Percentiles rank a stretch among this genome's conserved stretches.
phyloP scores from a whole-genome alignment of 2,797 vertebrate genomes.

The Cirrhinus mrigala region DNA sequence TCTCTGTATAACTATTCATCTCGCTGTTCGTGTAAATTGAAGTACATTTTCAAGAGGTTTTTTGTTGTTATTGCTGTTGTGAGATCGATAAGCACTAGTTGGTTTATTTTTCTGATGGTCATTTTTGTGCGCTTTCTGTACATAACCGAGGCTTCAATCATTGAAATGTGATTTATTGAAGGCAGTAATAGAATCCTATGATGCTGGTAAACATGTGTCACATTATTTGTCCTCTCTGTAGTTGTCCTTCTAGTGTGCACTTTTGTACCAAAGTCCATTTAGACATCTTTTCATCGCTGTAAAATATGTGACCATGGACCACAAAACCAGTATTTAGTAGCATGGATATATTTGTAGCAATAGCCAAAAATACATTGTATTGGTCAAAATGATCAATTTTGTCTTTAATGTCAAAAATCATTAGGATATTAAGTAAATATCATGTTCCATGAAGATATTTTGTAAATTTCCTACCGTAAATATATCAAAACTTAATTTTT shows the following conservation, averaged over 20 bases:
- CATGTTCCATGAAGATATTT: too few species aligned
- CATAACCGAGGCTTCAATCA: neutral
- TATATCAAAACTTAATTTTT: too few species aligned
- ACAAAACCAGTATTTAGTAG: too few species aligned
- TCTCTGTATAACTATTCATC: neutral
- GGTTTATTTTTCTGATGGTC: neutral
- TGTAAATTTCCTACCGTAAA: too few species aligned
- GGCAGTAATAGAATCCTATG: neutral
- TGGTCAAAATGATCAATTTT: too few species aligned
- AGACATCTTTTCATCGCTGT: neutral
- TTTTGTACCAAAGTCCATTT: neutral
- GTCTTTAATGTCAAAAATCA: too few species aligned
- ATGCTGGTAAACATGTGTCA: neutral
- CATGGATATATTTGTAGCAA: too few species aligned
- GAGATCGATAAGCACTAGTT: neutral
- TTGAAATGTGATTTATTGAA: neutral
- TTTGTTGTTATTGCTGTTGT: neutral
- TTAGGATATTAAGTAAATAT: too few species aligned
- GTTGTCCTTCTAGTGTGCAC: neutral
- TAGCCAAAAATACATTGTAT: too few species aligned
- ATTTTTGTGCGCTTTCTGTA: neutral
- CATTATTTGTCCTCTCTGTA: neutral
- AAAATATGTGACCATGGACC: too few species aligned
- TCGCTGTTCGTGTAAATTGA: neutral
- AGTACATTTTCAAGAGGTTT: neutral